These are phyloP conservation scores for Psittacara wagleri DNA, from an alignment of 2,113 vertebrate genomes.

Conservation along the genomic window DNA sequence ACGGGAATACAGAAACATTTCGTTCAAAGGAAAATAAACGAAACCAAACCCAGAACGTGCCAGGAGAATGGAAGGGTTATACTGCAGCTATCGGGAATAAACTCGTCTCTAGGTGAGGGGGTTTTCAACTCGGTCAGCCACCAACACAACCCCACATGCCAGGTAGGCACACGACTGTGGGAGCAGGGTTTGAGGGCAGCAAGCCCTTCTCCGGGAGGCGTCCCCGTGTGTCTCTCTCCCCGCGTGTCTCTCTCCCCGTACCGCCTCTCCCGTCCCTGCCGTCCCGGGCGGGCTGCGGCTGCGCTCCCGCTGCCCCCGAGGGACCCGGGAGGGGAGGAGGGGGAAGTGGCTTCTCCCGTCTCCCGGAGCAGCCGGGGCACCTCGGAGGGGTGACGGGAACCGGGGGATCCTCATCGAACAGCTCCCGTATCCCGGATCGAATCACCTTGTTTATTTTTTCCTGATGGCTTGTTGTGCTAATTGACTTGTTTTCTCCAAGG, in stretches of 20 bases:
- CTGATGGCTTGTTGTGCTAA: conserved; percentile 9
- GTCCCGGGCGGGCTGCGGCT: not conserved
- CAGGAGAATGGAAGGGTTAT: not conserved
- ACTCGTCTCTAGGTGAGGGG: not conserved
- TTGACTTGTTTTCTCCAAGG: conserved; percentile 31
- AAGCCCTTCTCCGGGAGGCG: not conserved
- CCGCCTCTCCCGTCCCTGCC: not conserved
- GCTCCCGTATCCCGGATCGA: not conserved
- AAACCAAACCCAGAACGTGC: not conserved
- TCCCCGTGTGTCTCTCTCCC: not conserved
- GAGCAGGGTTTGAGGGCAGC: not conserved
- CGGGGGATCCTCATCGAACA: not conserved
- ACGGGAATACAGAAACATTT: not conserved
- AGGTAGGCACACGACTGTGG: not conserved
- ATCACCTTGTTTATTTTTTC: conserved; percentile 29
- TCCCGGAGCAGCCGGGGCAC: not conserved
- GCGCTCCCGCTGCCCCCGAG: not conserved
- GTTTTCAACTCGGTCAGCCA: not conserved
- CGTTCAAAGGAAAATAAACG: not conserved
- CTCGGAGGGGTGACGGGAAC: not conserved
- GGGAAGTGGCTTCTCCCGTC: not conserved
- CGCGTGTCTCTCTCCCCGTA: not conserved
- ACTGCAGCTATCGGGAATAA: not conserved
- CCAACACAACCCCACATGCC: not conserved
- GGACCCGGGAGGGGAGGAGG: too few relatives aligned